A percentile compares a stretch with the other conserved stretches of the same genome.
Evolutionary conservation across 1,140 invertebrate genomes (phyloP).

Genomic region (Musca domestica): DNA sequence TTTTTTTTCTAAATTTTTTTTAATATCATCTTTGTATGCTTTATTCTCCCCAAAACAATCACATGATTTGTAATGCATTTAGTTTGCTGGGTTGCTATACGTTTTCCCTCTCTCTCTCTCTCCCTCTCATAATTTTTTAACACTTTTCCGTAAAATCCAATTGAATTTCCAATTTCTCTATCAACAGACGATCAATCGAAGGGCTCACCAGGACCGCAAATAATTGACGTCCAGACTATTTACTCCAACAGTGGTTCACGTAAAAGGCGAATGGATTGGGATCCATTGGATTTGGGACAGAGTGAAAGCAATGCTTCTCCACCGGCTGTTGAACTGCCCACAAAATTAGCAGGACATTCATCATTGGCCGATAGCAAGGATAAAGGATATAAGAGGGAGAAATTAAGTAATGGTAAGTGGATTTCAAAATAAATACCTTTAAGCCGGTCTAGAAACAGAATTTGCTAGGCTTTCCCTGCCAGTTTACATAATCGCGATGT

Average conservation of each 20-base stretch:
- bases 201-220: constrained; percentile 50
- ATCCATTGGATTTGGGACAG: constrained; percentile 51
- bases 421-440: too few species aligned
- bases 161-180: background rate
- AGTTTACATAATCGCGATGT: too few species aligned
- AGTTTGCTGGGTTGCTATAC: too few species aligned
- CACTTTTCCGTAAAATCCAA: too few species aligned
- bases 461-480: too few species aligned
- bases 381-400: constrained; percentile 45
- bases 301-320: constrained; percentile 45
- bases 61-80: too few species aligned
- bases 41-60: too few species aligned
- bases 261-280: constrained; percentile 55
- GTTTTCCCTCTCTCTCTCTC: too few species aligned
- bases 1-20: too few species aligned
- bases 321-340: constrained; percentile 40
- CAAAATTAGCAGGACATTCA: constrained; percentile 36
- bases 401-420: constrained; percentile 19
- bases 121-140: too few species aligned
- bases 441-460: too few species aligned
- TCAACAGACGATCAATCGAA: constrained; percentile 46
- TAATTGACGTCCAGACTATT: constrained; percentile 52
- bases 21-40: too few species aligned
- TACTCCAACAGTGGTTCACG: constrained; percentile 48
- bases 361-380: constrained; percentile 35